Percentiles rank a stretch among this genome's conserved stretches.
Conservation (phyloP, 53 echinoderm and acorn worm genomes). For the Henricia sp. region DNA sequence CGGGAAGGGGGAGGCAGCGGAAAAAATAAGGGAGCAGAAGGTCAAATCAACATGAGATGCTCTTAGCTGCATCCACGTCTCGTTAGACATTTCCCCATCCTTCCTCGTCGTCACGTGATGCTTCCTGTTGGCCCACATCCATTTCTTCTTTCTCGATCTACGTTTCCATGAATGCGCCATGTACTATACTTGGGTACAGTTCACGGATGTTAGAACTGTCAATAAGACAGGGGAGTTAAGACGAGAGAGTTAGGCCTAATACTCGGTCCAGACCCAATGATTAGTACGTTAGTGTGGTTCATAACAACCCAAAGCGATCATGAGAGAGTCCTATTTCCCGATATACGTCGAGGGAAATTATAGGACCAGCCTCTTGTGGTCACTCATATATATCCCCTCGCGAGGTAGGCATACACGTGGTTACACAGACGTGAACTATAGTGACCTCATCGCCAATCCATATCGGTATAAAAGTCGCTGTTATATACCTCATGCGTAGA, state of each 20-base stretch:
- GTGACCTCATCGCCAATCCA: too few species aligned
- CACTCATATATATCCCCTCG: too few species aligned
- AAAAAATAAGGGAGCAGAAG: not conserved
- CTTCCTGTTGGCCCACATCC: not conserved
- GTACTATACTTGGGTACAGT: too few species aligned
- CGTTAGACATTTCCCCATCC: not conserved
- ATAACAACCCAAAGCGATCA: not conserved
- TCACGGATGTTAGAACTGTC: not conserved
- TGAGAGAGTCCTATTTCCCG: too few species aligned
- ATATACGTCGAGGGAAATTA: too few species aligned
- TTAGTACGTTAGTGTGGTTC: not conserved
- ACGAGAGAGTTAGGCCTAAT: not conserved
- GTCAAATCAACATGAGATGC: conserved; percentile 44
- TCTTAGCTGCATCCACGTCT: conserved; percentile 15
- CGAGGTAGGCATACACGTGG: too few species aligned
- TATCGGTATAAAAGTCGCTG: too few species aligned
- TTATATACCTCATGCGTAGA: too few species aligned
- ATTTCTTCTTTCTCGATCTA: not conserved
- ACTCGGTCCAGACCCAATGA: not conserved
- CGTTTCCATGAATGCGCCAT: not conserved
- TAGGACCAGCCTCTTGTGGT: too few species aligned
- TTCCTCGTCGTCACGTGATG: not conserved
- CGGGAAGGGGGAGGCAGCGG: not conserved
- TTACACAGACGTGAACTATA: too few species aligned
- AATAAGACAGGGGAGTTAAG: not conserved